These are phyloP conservation scores for Drosophila pandora DNA, from an alignment of 1,140 invertebrate genomes.

Conservation along the genomic window DNA sequence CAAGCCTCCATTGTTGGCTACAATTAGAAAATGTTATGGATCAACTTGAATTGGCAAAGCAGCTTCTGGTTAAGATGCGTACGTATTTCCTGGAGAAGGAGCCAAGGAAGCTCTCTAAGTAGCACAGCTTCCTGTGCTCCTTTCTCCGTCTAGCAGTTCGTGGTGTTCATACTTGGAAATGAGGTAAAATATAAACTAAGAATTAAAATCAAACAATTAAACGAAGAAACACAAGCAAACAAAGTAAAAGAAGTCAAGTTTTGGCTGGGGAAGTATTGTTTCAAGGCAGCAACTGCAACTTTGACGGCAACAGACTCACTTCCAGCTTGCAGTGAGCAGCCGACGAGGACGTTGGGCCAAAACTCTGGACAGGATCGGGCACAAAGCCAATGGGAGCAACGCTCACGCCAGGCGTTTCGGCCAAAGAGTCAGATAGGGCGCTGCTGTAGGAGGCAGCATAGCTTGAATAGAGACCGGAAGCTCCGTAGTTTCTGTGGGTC, in stretches of 20 bases:
- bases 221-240: constrained; percentile 27
- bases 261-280: constrained; percentile 19
- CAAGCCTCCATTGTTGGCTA: constrained; percentile 84
- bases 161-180: constrained; percentile 32
- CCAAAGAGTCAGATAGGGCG: constrained; percentile 70
- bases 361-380: constrained; percentile 18
- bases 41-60: constrained; percentile 52
- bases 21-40: constrained; percentile 81
- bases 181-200: constrained; percentile 24
- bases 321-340: constrained; percentile 67
- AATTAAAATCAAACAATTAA: constrained; percentile 9
- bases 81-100: neutral
- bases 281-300: constrained; percentile 7
- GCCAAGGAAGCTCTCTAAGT: constrained; percentile 3
- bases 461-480: constrained; percentile 48
- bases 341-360: constrained; percentile 17
- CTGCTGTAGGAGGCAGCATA: constrained; percentile 70
- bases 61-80: constrained; percentile 30
- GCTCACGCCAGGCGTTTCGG: constrained; percentile 74
- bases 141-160: constrained; percentile 11
- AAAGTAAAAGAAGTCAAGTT: constrained; percentile 20
- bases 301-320: constrained; percentile 62
- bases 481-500: constrained; percentile 35
- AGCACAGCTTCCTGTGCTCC: constrained; percentile 14
- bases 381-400: constrained; percentile 51